Base-by-base conservation (phyloP, 2,888 invertebrate species). In the Morpho deidamia region DNA sequence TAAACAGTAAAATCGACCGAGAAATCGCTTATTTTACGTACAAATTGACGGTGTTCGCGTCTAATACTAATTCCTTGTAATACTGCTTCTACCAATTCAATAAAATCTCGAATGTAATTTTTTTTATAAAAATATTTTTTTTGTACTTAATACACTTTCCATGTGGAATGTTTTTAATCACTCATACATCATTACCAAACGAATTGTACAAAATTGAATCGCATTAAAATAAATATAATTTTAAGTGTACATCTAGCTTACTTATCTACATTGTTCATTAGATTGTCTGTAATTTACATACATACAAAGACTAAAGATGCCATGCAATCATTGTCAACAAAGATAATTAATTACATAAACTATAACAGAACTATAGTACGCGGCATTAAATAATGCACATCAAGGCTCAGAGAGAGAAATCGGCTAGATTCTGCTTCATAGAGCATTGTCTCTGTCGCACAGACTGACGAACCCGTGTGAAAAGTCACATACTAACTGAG, bases 111-210 rank as follows among this genome's bases (percentile, higher is more conserved):
- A 72, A 67, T 65, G 71, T 78, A 39, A 39, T 53, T 52, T 59
- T 75, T 79, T 70, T 70, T 86, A 87, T 81, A 89, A 86, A 88
- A 87, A 88, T 87, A 87, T 89, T 74, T 83, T 81, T 84, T 88
- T 88, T 88, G 87, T 89, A 88, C 88, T 89, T 72, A 81, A 83
- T 81, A 84, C 81, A 85, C 72, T 78, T 83, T 81, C 83, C 83
- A 71, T 66, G 67, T 85, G 88, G 88, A 89, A 89, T 89, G 88
- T 86, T 82, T 71, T 72, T 79, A 82, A 85, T 86, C 86, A 87
- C 86, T 83, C 82, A 68, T 72, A 74, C 71, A 73, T 76, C 73
- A 79, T 72, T 69, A 58, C 64, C 69, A 76, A 71, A 56, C 46
- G 54, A 65, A 71, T 73, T 71, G 66, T 72, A 70, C 70, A 74